Conservation (phyloP, 1,140 invertebrate genomes). For the Caenorhabditis elegans region DNA sequence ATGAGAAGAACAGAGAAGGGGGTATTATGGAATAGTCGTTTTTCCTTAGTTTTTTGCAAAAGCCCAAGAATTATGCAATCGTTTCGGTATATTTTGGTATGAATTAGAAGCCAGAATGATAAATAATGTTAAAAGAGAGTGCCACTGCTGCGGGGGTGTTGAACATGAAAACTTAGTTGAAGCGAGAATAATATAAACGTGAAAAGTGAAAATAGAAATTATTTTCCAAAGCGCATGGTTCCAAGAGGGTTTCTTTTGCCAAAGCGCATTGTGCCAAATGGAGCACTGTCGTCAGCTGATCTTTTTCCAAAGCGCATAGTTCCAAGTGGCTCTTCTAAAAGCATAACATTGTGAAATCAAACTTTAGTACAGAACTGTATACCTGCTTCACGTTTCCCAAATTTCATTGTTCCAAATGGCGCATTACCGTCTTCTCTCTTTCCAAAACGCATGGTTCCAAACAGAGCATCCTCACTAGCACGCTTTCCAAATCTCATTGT, state of each 20-base stretch:
- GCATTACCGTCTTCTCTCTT: constrained; percentile 3
- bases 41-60: neutral
- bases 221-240: constrained; percentile 51
- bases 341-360: neutral
- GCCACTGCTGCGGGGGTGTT: neutral
- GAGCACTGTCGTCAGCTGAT: constrained; percentile 26
- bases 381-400: constrained; percentile 53
- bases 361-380: neutral
- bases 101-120: neutral
- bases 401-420: constrained; percentile 64
- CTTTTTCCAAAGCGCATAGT: constrained; percentile 62
- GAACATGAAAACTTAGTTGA: neutral
- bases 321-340: constrained; percentile 53
- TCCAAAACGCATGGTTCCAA: constrained; percentile 55
- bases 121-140: neutral
- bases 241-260: constrained; percentile 37
- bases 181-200: neutral
- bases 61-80: constrained; percentile 10
- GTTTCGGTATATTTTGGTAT: neutral
- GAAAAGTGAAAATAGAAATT: neutral
- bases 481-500: constrained; percentile 38
- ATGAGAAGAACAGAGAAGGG: neutral
- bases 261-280: constrained; percentile 41
- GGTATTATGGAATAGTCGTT: neutral
- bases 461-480: constrained; percentile 35